Evolutionary conservation across 2,888 invertebrate species (phyloP).

Genomic region (Nomada lathburiana): DNA sequence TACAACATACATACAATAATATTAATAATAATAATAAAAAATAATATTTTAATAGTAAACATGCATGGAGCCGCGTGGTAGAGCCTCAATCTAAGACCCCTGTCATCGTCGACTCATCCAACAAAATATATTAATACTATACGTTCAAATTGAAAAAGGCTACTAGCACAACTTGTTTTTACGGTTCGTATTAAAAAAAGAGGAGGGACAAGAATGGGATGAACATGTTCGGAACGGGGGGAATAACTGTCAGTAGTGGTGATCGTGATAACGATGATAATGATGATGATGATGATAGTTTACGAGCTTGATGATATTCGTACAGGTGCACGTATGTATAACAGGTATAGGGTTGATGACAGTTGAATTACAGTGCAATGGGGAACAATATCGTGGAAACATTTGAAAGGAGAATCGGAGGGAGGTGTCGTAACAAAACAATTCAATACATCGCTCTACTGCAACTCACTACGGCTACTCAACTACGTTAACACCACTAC

Average conservation of each 20-base stretch:
- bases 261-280: neutral
- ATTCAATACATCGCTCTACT: constrained; percentile 40
- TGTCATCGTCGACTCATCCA: constrained; percentile 72
- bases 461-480: constrained; percentile 57
- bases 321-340: neutral
- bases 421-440: constrained; percentile 3
- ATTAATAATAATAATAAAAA: constrained; percentile 72
- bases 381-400: neutral
- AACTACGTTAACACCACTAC: constrained; percentile 59
- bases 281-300: neutral
- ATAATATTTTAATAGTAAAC: constrained; percentile 81
- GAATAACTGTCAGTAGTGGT: neutral
- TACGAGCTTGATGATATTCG: neutral
- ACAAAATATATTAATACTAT: constrained; percentile 84
- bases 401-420: constrained; percentile 18
- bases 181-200: constrained; percentile 39
- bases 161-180: constrained; percentile 56
- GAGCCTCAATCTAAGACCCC: constrained; percentile 20
- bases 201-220: constrained; percentile 5
- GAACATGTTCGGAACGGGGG: constrained; percentile 9
- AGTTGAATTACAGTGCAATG: neutral
- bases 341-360: constrained; percentile 1
- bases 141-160: constrained; percentile 56
- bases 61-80: constrained; percentile 76
- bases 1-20: constrained; percentile 67